Evolutionary conservation across 2,113 vertebrate genomes (phyloP), one percentile per base, ranked within the genome.

Genomic region (Paraplagusia blochii): DNA sequence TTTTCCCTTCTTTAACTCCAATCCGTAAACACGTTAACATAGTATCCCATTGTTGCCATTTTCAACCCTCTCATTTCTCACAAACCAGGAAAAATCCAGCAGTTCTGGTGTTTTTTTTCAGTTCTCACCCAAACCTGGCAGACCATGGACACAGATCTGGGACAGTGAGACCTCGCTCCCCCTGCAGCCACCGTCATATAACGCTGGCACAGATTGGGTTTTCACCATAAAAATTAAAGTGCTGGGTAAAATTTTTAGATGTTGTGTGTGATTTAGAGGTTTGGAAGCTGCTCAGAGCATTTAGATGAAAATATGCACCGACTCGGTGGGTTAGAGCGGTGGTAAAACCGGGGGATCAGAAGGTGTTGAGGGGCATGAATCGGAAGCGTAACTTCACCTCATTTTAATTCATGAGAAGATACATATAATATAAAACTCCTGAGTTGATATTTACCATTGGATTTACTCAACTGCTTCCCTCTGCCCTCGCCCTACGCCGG

Each of bases 241-340:
- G 52, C 38, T 39, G 11, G 35, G 42, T 13, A 53, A 63, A 53
- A 60, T 53, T 29, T 29, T 44, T 14, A 50, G 29, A 55, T 58
- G 62, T 59, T 29, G 44, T 18, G 22, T 55, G 45, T 2, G 18
- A 53, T 53, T 34, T 16, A 63, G 57, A 66, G 33, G 44, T 34
- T n/a, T 66, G 57, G 57, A 74, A 40, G 22, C 46, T 39, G 40
- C 50, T 14, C 48, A 45, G 57, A 58, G 42, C 45, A 29, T 33
- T 29, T 36, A 63, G 40, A 53, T n/a, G 35, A 62, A 62, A 51
- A 50, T 58, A 46, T 64, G 40, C 45, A 12, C 42, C 52, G 62
- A 11, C 38, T 40, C 38, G 12, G 38, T 40, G 38, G 38, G 38
- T 40, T 10, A 40, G 38, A 40, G 13, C 10, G 10, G 38, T 11